Evolutionary conservation across 1,140 invertebrate species (phyloP).

Genomic region (Asbolus verrucosus): DNA sequence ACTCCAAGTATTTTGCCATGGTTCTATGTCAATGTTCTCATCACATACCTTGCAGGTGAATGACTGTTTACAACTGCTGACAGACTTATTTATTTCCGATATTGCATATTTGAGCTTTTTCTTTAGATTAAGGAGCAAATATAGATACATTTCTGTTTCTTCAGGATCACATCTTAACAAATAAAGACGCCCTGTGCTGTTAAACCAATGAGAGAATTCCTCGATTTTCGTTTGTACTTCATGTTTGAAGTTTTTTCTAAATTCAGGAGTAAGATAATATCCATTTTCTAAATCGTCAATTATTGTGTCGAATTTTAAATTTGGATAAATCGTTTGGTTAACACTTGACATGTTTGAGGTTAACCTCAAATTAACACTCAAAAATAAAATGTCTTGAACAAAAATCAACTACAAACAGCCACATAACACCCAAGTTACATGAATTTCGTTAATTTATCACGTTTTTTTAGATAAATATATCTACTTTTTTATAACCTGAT

Average conservation of each 20-base stretch:
- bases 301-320: background rate
- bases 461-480: slow-evolving; percentile 3
- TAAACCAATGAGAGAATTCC: slow-evolving; percentile 51
- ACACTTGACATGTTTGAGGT: slow-evolving; percentile 10
- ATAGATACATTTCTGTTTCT: slow-evolving; percentile 44
- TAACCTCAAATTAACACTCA: slow-evolving; percentile 34
- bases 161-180: slow-evolving; percentile 34
- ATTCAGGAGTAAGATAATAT: slow-evolving; percentile 14
- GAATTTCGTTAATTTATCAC: background rate
- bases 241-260: background rate
- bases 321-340: too few species aligned
- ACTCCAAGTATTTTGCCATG: slow-evolving; percentile 49
- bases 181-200: slow-evolving; percentile 43
- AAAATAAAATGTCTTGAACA: too few species aligned
- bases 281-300: slow-evolving; percentile 27
- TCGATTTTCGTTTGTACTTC: slow-evolving; percentile 41
- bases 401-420: background rate
- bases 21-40: slow-evolving; percentile 45
- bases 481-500: slow-evolving; percentile 1
- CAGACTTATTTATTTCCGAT: slow-evolving; percentile 45
- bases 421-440: background rate
- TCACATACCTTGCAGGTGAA: slow-evolving; percentile 50
- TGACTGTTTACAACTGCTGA: slow-evolving; percentile 16
- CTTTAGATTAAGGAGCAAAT: slow-evolving; percentile 48
- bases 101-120: slow-evolving; percentile 47